Evolutionary conservation across 1,140 invertebrate genomes (phyloP).

Genomic region (Glomeris maerens): DNA sequence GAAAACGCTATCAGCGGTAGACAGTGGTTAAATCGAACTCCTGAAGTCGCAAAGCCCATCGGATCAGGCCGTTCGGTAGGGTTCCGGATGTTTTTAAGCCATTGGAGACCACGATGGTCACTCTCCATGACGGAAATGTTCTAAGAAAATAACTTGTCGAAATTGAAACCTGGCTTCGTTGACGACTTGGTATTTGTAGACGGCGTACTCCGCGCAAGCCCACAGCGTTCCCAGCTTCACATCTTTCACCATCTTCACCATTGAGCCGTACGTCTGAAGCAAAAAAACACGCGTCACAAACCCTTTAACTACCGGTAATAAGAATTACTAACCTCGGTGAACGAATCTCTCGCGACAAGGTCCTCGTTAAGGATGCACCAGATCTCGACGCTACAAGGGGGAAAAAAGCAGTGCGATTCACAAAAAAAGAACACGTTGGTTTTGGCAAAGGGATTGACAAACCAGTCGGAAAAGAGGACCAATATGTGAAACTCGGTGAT

Average conservation of each 20-base stretch:
- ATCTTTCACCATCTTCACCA: conserved; percentile 71
- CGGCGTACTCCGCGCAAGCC: conserved; percentile 62
- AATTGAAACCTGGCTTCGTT: conserved; percentile 67
- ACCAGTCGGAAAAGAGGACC: conserved; percentile 62
- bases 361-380: conserved; percentile 75
- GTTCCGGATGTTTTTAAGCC: too few relatives aligned
- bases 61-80: too few relatives aligned
- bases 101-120: too few relatives aligned
- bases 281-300: conserved; percentile 11
- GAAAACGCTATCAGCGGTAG: too few relatives aligned
- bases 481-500: conserved; percentile 82
- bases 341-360: conserved; percentile 71
- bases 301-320: neutral
- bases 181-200: conserved; percentile 73
- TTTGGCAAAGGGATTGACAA: neutral
- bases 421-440: conserved; percentile 1
- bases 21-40: too few relatives aligned
- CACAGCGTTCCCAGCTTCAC: conserved; percentile 62
- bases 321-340: conserved; percentile 45
- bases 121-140: too few relatives aligned
- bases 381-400: conserved; percentile 47
- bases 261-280: conserved; percentile 56
- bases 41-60: too few relatives aligned
- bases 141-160: too few relatives aligned
- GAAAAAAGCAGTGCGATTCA: conserved; percentile 7